Base-by-base conservation (phyloP, 2,113 vertebrate genomes). In the Alectura lathami region DNA sequence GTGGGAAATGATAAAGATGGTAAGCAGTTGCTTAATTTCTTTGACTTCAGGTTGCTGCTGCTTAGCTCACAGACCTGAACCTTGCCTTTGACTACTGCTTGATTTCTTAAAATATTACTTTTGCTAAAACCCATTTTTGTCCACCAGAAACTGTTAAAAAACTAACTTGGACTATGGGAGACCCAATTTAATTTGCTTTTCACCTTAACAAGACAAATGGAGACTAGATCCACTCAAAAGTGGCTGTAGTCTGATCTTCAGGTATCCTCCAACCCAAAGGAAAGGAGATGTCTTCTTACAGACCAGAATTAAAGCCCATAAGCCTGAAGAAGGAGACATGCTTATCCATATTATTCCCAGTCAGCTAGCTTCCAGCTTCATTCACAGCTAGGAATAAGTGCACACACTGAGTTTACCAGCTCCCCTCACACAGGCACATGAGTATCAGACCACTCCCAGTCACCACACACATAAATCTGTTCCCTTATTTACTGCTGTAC, bases 311-410 rank as follows among this genome's bases (percentile, higher is more conserved):
- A 75, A 89, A 93, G 36, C 5, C 43, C 15, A 23, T 47, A 51
- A 75, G 16, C 23, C 66, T 76, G 48, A 92, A 89, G 64, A 63
- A 7, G n/a, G 40, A 66, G 12, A 57, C 14, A 24, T 18, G 18
- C 12, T 85, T 81, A 72, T 23, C 50, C 34, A 13, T 0, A 0
- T 54, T 59, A n/a, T 34, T 27, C 11, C 42, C 32, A 63, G 34
- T 4, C 50, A 67, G 29, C 29, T 26, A 51, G 6, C 45, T 82
- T 91, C 70, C 70, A 95, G 56, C 6, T 92, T 20, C 42, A 32
- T n/a, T 66, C 73, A 40, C 54, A 77, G 29, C 32, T 72, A n/a
- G 43, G 40, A 92, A 85, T 26, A 79, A 86, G 56, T 30, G 9
- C 23, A 64, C 16, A 68, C 82, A 45, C 29, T 47, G 38, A 86